Evolutionary conservation across 2,888 invertebrate species (phyloP), one percentile per base, ranked within the genome.

Genomic region (Cacoxenus indagator): DNA sequence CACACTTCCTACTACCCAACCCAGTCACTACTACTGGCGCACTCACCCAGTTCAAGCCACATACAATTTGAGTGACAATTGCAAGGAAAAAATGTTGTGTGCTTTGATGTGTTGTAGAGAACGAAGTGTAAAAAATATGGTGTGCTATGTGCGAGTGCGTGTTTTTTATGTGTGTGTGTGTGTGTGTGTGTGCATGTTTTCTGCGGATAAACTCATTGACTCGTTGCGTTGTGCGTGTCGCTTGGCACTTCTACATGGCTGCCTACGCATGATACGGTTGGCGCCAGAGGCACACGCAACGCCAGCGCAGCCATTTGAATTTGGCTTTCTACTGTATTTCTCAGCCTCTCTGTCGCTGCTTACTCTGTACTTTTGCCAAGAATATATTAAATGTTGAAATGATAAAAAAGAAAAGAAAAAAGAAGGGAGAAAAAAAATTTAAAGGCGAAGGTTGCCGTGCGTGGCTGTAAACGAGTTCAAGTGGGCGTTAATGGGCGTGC

Each of bases 61-160:
- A 61, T n/a, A n/a, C 67, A 62, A 73, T 78, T 80, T 73, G 74
- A 80, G 74, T 79, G 80, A 82, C 79, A 79, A 82, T 80, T 71
- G 74, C 61, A 70, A 69, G 66, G 62, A 64, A 70, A 74, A 65
- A 67, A 48, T 27, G 31, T 0, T 31, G 9, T 5, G 31, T 9
- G 31, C n/a, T n/a, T n/a, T n/a, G n/a, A n/a, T n/a, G n/a, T n/a
- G n/a, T n/a, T n/a, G n/a, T n/a, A 9, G 31, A 9, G 31, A 31
- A 31, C 31, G 5, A 6, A 6, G 31, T 0, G 31, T 8, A 31
- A 31, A 31, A 9, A 0, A 9, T 31, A 31, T 31, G 5, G 5
- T 31, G 31, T 31, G n/a, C n/a, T n/a, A n/a, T n/a, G n/a, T n/a
- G 31, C n/a, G n/a, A n/a, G n/a, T n/a, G n/a, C n/a, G n/a, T n/a